Percentiles rank a stretch among this genome's conserved stretches.
Evolutionary conservation across 2,888 invertebrate species (phyloP).

Genomic region (Pristionchus arcanus): DNA sequence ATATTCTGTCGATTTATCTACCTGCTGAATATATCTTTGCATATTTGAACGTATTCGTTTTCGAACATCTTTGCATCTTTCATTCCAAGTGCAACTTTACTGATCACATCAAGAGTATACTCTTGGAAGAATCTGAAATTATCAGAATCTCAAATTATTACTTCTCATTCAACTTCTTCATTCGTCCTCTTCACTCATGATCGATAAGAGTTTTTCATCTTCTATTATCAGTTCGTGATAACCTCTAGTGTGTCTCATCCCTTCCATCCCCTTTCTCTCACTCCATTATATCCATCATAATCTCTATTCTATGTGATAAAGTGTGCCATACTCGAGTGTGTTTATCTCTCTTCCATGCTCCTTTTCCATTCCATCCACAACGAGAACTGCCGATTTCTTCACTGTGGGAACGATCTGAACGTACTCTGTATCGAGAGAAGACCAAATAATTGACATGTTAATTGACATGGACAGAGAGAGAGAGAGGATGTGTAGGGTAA

Average conservation of each 20-base stretch:
- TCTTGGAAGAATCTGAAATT: constrained; percentile 65
- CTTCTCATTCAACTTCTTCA: not conserved
- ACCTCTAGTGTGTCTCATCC: not conserved
- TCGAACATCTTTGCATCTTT: constrained; percentile 60
- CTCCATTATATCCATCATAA: not conserved
- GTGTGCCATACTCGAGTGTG: constrained; percentile 34
- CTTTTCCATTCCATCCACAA: constrained; percentile 31
- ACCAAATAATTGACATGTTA: not conserved
- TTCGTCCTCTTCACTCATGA: not conserved
- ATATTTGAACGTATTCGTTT: constrained; percentile 57
- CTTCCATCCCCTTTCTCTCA: not conserved
- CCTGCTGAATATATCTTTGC: constrained; percentile 35
- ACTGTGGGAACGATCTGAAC: constrained; percentile 29
- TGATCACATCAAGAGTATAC: constrained; percentile 67
- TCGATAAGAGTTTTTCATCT: not conserved
- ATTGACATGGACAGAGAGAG: not conserved
- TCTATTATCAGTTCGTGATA: constrained; percentile 43
- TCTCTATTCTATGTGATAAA: not conserved
- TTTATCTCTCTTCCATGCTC: not conserved
- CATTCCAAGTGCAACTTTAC: constrained; percentile 67
- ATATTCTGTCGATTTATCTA: not conserved
- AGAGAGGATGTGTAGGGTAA: not conserved
- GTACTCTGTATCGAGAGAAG: not conserved
- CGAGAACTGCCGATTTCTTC: not conserved
- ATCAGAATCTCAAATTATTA: not conserved